Percentiles rank a stretch among this genome's conserved stretches.
phyloP scores from a whole-genome alignment of 2,888 invertebrate species.

The Brachylomia viminalis region DNA sequence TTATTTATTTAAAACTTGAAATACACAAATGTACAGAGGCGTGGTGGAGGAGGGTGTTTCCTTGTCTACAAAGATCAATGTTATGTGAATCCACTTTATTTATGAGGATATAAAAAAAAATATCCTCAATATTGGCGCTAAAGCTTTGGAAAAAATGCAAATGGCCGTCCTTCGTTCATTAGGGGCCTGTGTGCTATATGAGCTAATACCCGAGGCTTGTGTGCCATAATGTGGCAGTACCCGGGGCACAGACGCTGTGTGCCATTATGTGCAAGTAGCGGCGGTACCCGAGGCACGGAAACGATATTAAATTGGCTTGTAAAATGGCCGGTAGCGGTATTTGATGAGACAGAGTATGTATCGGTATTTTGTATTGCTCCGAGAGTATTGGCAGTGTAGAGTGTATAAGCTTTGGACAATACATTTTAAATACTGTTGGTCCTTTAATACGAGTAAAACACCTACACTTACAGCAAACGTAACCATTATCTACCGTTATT shows the following conservation, averaged over 20 bases:
- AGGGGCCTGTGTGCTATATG: slow-evolving; percentile 6
- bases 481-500: background rate
- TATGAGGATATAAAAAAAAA: slow-evolving; percentile 24
- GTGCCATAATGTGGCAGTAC: background rate
- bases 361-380: slow-evolving; percentile 16
- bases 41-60: too few relatives aligned
- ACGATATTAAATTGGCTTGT: slow-evolving; percentile 55
- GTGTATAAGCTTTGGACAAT: background rate
- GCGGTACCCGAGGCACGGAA: slow-evolving; percentile 20
- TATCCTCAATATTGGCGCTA: slow-evolving; percentile 20
- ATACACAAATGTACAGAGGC: too few relatives aligned
- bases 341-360: slow-evolving; percentile 28
- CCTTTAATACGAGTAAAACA: background rate
- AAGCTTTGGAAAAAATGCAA: slow-evolving; percentile 49
- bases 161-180: slow-evolving; percentile 43
- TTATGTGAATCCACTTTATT: slow-evolving; percentile 8
- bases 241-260: background rate
- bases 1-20: too few relatives aligned
- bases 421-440: background rate
- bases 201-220: background rate
- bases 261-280: background rate
- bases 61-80: background rate
- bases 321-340: slow-evolving; percentile 46
- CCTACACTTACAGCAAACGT: background rate
- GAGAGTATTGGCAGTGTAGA: background rate